phyloP scores from a whole-genome alignment of 1,140 invertebrate genomes.

The Brachionus koreanus region DNA sequence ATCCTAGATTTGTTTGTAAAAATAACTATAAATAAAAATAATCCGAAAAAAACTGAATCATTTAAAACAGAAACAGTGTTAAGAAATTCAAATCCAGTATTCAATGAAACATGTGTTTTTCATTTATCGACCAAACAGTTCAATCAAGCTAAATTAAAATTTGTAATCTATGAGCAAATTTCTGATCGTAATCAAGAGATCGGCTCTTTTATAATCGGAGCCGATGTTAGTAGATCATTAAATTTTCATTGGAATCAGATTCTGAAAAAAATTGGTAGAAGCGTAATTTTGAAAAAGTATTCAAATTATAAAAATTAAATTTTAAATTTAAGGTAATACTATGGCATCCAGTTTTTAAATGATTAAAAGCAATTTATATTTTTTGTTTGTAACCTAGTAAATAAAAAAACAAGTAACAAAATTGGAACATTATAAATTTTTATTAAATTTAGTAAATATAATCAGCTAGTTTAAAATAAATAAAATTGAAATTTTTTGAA shows the following conservation, averaged over 20 bases:
- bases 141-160: background rate
- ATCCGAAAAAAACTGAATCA: background rate
- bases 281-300: background rate
- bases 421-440: background rate
- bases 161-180: background rate
- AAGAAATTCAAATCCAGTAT: background rate
- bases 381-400: background rate
- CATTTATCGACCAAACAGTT: slow-evolving; percentile 1
- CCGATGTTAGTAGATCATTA: background rate
- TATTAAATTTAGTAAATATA: too few species aligned
- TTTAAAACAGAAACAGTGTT: background rate
- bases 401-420: background rate
- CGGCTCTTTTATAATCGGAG: background rate
- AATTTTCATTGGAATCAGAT: slow-evolving; percentile 7
- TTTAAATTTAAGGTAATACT: background rate
- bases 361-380: background rate
- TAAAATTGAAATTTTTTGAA: too few species aligned
- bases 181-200: background rate
- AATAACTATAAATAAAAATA: background rate
- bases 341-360: slow-evolving; percentile 4
- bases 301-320: background rate
- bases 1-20: background rate
- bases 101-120: background rate
- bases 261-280: background rate
- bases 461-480: background rate